phyloP scores from a whole-genome alignment of 2,888 invertebrate genomes.

The Folsomia manolachei region DNA sequence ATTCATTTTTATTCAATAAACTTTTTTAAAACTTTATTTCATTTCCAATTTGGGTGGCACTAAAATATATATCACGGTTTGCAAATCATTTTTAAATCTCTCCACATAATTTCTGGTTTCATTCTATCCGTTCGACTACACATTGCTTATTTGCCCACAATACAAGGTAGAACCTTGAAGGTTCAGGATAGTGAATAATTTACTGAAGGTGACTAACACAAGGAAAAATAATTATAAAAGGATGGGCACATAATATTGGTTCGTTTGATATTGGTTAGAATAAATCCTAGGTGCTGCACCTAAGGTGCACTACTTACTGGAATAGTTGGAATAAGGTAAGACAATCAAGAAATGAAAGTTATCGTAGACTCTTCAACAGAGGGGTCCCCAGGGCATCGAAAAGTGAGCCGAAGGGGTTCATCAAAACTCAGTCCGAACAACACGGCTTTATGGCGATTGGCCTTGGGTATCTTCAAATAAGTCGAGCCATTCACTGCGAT shows the following conservation, averaged over 20 bases:
- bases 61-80: too few relatives aligned
- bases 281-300: not conserved
- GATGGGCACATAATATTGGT: not conserved
- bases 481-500: conserved; percentile 50
- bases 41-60: too few relatives aligned
- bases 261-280: not conserved
- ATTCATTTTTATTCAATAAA: too few relatives aligned
- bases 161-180: too few relatives aligned
- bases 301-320: not conserved
- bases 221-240: not conserved
- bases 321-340: not conserved
- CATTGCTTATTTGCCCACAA: not conserved
- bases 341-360: conserved; percentile 39
- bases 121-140: not conserved
- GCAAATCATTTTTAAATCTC: too few relatives aligned
- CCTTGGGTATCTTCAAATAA: conserved; percentile 48
- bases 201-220: not conserved
- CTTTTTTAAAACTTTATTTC: too few relatives aligned
- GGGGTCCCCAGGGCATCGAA: conserved; percentile 40
- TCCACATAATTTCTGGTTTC: not conserved
- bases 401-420: conserved; percentile 45
- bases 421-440: conserved; percentile 50
- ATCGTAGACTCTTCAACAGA: conserved; percentile 44
- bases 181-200: too few relatives aligned
- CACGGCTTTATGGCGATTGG: conserved; percentile 49